Evolutionary conservation across 1,140 invertebrate species (phyloP).

Genomic region (Dendroctonus ponderosae): DNA sequence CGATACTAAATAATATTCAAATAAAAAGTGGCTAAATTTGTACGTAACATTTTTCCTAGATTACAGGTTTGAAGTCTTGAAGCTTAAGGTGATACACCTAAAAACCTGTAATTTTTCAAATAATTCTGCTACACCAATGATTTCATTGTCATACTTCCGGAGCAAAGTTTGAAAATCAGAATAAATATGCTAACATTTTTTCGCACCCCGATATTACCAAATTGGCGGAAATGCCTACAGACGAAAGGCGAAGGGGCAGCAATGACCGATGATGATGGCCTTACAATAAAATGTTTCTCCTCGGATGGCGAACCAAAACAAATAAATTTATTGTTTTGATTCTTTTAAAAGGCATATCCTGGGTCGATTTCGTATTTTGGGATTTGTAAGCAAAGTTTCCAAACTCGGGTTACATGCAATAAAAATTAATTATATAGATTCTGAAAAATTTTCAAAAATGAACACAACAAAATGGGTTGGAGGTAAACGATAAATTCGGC

Average conservation of each 20-base stretch:
- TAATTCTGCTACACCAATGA: background rate
- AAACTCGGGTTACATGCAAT: no score
- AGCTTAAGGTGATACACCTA: no score
- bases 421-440: no score
- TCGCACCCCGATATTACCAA: constrained; percentile 40
- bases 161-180: constrained; percentile 40
- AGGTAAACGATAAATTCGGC: no score
- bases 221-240: constrained; percentile 42
- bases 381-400: no score
- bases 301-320: constrained; percentile 25
- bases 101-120: no score
- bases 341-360: background rate
- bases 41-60: no score
- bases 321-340: constrained; percentile 30
- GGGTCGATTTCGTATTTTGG: background rate
- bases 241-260: constrained; percentile 21
- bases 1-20: no score
- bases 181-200: constrained; percentile 46
- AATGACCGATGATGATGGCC: constrained; percentile 37
- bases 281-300: constrained; percentile 40
- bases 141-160: background rate
- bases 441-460: no score
- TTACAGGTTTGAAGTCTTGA: no score
- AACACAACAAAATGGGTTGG: no score
- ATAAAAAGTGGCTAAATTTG: no score